Base-by-base conservation (phyloP, 2,888 invertebrate genomes). In the Artemia sinica region DNA sequence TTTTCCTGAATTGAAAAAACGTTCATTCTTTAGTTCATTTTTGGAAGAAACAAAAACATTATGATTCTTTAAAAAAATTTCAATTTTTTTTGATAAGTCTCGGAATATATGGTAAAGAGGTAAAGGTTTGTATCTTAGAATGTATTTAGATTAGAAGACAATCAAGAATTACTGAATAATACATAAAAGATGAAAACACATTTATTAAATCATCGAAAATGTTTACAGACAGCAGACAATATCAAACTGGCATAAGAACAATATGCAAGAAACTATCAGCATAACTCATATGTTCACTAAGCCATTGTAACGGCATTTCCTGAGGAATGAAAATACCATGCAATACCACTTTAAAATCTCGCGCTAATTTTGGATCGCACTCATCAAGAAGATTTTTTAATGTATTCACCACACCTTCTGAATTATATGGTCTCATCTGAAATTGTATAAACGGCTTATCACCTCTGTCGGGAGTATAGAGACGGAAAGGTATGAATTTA, bases 201-300 rank as follows among this genome's bases (percentile, higher is more conserved):
- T 41, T 6, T 41, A 41, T 41, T 41, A 41, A 41, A 41, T 41
- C 41, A 41, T 6, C 41, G 41, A 41, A 41, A 41, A 41, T 41
- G 41, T 41, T 41, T 41, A 6, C 41, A 41, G 41, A 41, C 41
- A 41, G 41, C 1, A 41, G 5, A 41, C 41, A 41, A 41, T 41
- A 41, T 41, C 41, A 41, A 41, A 41, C 63, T 58, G 63, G 28
- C 28, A 58, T 9, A 58, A 58, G 63, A 58, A 58, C 10, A 58
- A 96, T 82, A 82, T 98, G 97, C 72, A 98, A 81, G 79, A 98
- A 98, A 80, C 98, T 98, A 78, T 98, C 98, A 0, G 97, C 95
- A 80, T 96, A 95, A 78, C 95, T 93, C 75, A 98, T 81, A 79
- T 97, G 96, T 80, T 96, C 94, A 41, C 94, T 92, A 79, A 98